Conservation (phyloP, 2,797 vertebrate genomes). For the Coregonus sp. region DNA sequence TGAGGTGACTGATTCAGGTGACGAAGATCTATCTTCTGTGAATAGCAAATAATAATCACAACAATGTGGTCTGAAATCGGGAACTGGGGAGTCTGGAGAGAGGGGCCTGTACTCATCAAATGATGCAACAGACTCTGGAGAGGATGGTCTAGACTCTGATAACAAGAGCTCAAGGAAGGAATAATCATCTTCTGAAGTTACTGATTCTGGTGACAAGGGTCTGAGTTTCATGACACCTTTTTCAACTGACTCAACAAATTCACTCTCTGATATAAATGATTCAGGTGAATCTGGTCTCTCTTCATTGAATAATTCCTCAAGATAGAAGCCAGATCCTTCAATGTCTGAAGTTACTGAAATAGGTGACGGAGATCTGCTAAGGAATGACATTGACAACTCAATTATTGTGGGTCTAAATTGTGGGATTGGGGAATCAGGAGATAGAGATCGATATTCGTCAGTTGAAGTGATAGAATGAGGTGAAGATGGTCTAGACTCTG, state of each 20-base stretch:
- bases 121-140: too few relatives aligned
- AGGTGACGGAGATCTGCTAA: not conserved
- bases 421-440: constrained; percentile 12
- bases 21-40: not conserved
- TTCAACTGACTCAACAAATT: too few relatives aligned
- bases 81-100: not conserved
- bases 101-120: too few relatives aligned
- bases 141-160: too few relatives aligned
- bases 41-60: constrained; percentile 11
- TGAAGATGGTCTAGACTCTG: too few relatives aligned
- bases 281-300: not conserved
- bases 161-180: too few relatives aligned
- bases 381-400: not conserved
- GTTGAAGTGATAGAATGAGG: not conserved
- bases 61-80: not conserved
- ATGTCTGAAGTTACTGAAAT: not conserved
- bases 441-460: not conserved
- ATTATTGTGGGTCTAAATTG: not conserved
- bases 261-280: too few relatives aligned
- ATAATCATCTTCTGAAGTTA: too few relatives aligned
- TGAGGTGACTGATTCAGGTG: too few relatives aligned
- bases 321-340: not conserved
- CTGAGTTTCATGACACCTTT: too few relatives aligned
- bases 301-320: not conserved
- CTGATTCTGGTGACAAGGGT: too few relatives aligned